Percentiles rank a stretch among this genome's conserved stretches.
These are phyloP conservation scores for Agraylea sexmaculata DNA, from an alignment of 1,140 invertebrate species.

Conservation along the genomic window DNA sequence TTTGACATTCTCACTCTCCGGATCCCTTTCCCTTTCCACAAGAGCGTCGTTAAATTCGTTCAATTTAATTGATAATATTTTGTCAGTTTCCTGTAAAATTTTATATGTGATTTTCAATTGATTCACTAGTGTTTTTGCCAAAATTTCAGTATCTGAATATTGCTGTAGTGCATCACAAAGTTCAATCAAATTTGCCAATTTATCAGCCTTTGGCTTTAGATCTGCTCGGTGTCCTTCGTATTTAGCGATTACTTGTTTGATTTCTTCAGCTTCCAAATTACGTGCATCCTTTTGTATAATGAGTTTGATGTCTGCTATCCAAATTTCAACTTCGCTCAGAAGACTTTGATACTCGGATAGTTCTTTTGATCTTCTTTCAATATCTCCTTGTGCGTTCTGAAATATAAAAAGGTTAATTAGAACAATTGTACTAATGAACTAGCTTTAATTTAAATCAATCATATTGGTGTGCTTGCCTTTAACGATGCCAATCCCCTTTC, in stretches of 20 bases:
- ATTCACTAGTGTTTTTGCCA: constrained; percentile 36
- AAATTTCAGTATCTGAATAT: constrained; percentile 27
- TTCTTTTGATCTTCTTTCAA: constrained; percentile 44
- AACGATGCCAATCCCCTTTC: constrained; percentile 45
- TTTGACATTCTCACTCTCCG: constrained; percentile 29
- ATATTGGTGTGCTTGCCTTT: constrained; percentile 40
- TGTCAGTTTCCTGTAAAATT: constrained; percentile 43
- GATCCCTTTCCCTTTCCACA: constrained; percentile 29
- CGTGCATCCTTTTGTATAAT: constrained; percentile 21
- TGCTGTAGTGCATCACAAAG: constrained; percentile 24
- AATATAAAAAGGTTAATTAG: constrained; percentile 11
- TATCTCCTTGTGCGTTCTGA: constrained; percentile 39
- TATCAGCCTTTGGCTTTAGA: constrained; percentile 12
- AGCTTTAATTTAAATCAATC: too few species aligned
- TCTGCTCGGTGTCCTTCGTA: constrained; percentile 15
- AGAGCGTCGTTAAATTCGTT: constrained; percentile 36
- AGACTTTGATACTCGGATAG: constrained; percentile 46
- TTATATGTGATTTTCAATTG: constrained; percentile 43
- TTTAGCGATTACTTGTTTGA: constrained; percentile 13
- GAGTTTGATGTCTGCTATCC: constrained; percentile 37
- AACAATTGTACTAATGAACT: too few species aligned
- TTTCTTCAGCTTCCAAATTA: constrained; percentile 17
- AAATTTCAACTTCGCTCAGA: constrained; percentile 49
- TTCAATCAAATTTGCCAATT: constrained; percentile 16
- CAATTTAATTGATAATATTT: constrained; percentile 43